These are phyloP conservation scores for Semnornis frantzii DNA, from an alignment of 2,113 vertebrate species.

Conservation along the genomic window DNA sequence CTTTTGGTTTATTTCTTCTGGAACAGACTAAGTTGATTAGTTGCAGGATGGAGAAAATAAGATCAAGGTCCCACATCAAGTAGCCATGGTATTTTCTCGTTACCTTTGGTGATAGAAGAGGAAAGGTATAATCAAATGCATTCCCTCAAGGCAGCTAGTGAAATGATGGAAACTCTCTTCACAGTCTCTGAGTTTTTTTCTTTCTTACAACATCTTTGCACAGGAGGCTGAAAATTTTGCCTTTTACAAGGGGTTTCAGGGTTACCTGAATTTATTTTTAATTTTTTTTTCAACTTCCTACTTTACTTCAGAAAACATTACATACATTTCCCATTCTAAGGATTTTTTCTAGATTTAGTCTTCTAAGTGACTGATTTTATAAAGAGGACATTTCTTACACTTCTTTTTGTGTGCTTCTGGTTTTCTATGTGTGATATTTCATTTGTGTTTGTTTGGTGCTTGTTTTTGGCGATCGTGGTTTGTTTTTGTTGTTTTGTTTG, in stretches of 20 bases:
- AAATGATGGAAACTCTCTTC: neutral
- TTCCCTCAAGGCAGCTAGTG: neutral
- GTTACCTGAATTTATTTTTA: neutral
- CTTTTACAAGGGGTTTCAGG: neutral
- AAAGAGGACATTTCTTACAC: no score
- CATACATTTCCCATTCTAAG: neutral
- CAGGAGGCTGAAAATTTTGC: neutral
- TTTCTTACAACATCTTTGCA: neutral
- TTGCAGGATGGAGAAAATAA: neutral
- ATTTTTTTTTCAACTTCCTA: neutral
- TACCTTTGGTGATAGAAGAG: neutral
- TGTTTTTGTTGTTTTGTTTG: no score
- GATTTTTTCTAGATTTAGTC: neutral
- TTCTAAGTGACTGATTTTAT: no score
- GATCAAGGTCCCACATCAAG: neutral
- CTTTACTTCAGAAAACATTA: neutral
- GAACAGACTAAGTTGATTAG: neutral
- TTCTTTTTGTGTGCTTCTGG: no score
- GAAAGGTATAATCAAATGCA: neutral
- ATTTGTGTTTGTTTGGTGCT: no score
- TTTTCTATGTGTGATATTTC: no score
- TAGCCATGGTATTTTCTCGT: accelerated
- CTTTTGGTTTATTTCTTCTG: neutral
- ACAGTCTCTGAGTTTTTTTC: neutral
- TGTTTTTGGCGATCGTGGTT: no score